A percentile compares a stretch with the other conserved stretches of the same genome.
Conservation (phyloP, 2,113 vertebrate species). For the Lontra canadensis region DNA sequence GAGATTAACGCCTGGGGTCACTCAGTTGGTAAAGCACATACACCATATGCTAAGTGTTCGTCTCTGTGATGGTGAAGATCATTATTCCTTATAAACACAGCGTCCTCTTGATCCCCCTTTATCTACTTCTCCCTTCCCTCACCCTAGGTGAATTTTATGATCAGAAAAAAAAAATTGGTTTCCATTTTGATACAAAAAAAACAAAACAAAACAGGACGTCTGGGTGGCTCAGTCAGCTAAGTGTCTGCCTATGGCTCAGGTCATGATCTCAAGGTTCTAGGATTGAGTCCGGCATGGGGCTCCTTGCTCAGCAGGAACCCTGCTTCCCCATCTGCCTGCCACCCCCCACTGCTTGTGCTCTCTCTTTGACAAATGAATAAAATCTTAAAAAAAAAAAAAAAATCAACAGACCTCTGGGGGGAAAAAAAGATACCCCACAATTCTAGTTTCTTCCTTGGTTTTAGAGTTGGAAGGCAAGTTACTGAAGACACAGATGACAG, state of each 20-base stretch:
- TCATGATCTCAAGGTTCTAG: too few species aligned
- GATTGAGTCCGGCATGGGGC: too few species aligned
- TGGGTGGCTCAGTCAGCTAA: too few species aligned
- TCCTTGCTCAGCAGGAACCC: too few species aligned
- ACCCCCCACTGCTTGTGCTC: too few species aligned
- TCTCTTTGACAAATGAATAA: too few species aligned
- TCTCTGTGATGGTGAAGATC: neutral
- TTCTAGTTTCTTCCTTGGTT: neutral
- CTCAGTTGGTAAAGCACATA: neutral
- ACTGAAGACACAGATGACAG: neutral
- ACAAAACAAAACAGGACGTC: neutral
- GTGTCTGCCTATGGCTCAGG: too few species aligned
- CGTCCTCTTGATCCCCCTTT: neutral
- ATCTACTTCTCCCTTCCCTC: neutral
- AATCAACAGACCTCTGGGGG: neutral
- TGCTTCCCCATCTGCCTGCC: too few species aligned
- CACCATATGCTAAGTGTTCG: neutral
- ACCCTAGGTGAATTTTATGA: neutral
- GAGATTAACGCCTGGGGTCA: neutral
- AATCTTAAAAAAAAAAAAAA: neutral
- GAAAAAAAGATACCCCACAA: neutral
- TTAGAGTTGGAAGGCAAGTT: conserved; percentile 26
- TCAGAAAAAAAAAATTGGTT: neutral
- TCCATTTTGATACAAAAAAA: neutral
- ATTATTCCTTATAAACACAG: neutral